Evolutionary conservation across 2,797 vertebrate species (phyloP).

Genomic region (Tauraco hartlaubi): DNA sequence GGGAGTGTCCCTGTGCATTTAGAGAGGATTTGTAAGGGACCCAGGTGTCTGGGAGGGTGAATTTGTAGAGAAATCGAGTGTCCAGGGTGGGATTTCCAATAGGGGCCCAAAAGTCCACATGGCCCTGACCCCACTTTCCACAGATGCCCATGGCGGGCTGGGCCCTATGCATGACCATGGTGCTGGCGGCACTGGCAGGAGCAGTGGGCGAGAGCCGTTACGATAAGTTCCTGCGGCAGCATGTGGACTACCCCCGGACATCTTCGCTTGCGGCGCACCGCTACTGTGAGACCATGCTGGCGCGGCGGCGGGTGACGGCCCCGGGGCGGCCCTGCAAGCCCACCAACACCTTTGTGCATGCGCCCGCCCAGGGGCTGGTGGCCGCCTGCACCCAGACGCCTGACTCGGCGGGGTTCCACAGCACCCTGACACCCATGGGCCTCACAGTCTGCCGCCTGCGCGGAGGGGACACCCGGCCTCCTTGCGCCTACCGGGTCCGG

Average conservation of each 20-base stretch:
- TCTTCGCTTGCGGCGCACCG: fast-evolving
- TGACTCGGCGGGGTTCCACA: fast-evolving
- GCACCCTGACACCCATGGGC: fast-evolving
- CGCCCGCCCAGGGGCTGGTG: fast-evolving
- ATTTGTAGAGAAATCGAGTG: not conserved
- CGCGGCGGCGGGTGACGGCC: not conserved
- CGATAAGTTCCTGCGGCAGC: constrained; percentile 54
- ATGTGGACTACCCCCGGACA: not conserved
- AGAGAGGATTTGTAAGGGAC: not conserved
- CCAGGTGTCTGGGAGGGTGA: not conserved
- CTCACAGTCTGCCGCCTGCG: constrained; percentile 10
- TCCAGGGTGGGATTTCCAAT: not conserved
- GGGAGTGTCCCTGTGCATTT: no score
- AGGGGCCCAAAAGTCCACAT: fast-evolving
- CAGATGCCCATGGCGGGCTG: constrained; percentile 28
- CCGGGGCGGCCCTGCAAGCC: not conserved
- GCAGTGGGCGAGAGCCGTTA: not conserved
- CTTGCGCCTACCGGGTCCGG: not conserved
- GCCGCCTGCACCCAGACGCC: not conserved
- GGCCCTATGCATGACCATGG: not conserved
- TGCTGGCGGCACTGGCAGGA: not conserved
- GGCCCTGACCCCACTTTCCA: not conserved
- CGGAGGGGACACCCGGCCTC: fast-evolving
- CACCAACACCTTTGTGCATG: constrained; percentile 37
- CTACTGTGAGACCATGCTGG: constrained; percentile 56